Conservation (phyloP, 2,113 vertebrate genomes). For the Aramus guarauna region DNA sequence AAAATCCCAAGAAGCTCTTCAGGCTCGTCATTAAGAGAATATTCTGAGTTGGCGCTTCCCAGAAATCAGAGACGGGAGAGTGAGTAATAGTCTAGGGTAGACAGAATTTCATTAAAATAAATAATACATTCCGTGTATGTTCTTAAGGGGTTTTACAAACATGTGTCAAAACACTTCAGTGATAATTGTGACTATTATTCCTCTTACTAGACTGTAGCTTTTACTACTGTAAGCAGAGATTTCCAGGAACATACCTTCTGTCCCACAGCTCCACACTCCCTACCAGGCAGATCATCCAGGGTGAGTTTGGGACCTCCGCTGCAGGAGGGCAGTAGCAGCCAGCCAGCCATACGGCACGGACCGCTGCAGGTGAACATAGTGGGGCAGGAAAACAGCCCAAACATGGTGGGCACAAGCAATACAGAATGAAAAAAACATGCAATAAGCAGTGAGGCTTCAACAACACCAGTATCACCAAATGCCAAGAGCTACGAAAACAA, state of each 20-base stretch:
- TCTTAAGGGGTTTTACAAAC: not conserved
- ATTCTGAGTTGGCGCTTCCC: not conserved
- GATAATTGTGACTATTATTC: constrained; percentile 28
- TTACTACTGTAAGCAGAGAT: not conserved
- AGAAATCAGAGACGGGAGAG: not conserved
- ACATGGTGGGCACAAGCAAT: not conserved
- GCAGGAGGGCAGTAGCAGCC: not conserved
- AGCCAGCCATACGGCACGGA: fast-evolving
- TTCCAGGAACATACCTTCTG: not conserved
- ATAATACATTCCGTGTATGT: not conserved
- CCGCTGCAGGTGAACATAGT: not conserved
- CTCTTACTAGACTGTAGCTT: not conserved
- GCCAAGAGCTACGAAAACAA: not conserved
- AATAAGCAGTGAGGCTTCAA: not conserved
- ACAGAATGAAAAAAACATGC: not conserved
- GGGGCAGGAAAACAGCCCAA: not conserved
- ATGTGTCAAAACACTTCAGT: constrained; percentile 41
- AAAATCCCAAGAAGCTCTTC: not conserved
- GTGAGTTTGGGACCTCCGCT: not conserved
- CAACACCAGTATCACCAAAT: not conserved
- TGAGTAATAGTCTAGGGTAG: not conserved
- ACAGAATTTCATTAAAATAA: constrained; percentile 42
- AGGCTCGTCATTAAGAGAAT: not conserved
- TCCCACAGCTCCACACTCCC: not conserved
- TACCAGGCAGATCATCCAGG: not conserved